phyloP scores from a whole-genome alignment of 2,888 invertebrate genomes.

The Trachelus iudaicus region DNA sequence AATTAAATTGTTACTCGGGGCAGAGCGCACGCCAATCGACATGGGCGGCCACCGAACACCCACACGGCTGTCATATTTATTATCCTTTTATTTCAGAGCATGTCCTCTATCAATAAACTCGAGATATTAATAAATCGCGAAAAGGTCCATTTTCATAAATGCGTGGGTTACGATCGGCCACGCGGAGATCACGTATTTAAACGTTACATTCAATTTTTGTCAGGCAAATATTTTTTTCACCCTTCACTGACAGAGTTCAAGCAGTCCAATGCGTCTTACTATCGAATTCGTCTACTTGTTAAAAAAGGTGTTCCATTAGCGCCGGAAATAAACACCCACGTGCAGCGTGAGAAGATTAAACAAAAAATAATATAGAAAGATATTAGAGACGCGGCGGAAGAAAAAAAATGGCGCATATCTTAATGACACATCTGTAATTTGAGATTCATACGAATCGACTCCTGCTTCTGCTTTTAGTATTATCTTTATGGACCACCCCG shows the following conservation, averaged over 20 bases:
- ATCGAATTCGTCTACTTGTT: background rate
- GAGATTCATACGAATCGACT: conserved; percentile 7
- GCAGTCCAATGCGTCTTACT: background rate
- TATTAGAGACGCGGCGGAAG: background rate
- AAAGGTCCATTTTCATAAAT: background rate
- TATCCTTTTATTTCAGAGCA: conserved; percentile 50
- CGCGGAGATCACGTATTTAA: background rate
- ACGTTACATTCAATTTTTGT: background rate
- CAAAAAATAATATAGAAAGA: background rate
- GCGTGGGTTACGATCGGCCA: background rate
- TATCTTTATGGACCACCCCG: conserved; percentile 8
- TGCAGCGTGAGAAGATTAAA: background rate
- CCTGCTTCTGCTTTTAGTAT: conserved; percentile 5
- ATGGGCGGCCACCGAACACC: conserved; percentile 59
- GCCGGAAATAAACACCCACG: background rate
- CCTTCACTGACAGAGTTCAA: background rate
- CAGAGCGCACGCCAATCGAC: conserved; percentile 63
- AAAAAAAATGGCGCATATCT: conserved; percentile 2
- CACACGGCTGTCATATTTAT: conserved; percentile 40
- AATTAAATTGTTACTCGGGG: conserved; percentile 66
- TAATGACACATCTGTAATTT: conserved; percentile 7
- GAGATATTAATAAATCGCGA: conserved; percentile 47
- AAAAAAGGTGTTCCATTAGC: conserved; percentile 2
- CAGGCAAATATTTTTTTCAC: background rate
- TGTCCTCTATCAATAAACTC: conserved; percentile 57